These are phyloP conservation scores for Zonotrichia albicollis DNA, from an alignment of 2,797 vertebrate species.

Conservation along the genomic window DNA sequence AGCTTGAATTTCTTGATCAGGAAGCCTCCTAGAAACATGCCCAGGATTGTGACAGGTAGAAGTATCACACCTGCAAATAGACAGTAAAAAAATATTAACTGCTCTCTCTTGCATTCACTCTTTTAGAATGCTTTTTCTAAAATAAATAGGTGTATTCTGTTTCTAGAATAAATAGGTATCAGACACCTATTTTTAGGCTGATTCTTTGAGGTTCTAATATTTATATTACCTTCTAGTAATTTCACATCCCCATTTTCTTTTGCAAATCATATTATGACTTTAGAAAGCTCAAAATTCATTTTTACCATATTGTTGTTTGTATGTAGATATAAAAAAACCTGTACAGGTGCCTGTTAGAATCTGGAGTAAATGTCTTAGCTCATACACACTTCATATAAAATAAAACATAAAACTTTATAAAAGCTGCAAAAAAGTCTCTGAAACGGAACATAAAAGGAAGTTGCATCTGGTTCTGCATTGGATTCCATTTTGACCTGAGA, in stretches of 20 bases:
- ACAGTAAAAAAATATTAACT: not conserved
- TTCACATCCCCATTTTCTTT: not conserved
- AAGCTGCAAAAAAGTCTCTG: not conserved
- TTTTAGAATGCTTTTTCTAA: not conserved
- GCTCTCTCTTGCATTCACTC: not conserved
- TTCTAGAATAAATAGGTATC: not conserved
- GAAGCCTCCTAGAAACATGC: conserved; percentile 74
- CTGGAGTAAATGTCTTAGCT: not conserved
- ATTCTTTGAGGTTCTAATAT: not conserved
- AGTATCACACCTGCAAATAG: conserved; percentile 67
- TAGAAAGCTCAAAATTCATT: not conserved
- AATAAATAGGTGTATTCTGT: not conserved
- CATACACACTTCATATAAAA: not conserved
- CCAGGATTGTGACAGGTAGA: conserved; percentile 65
- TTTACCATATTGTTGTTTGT: not conserved
- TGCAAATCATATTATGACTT: not conserved
- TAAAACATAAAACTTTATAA: not conserved
- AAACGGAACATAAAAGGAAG: not conserved
- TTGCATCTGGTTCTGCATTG: not conserved
- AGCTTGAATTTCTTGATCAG: conserved; percentile 77
- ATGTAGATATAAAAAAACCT: not conserved
- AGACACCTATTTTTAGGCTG: not conserved
- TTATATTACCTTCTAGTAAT: not conserved
- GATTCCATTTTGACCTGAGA: not conserved
- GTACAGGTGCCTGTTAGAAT: not conserved